Evolutionary conservation across 2,888 invertebrate species (phyloP), one percentile per base, ranked within the genome.

Genomic region (Lepas anatifera): DNA sequence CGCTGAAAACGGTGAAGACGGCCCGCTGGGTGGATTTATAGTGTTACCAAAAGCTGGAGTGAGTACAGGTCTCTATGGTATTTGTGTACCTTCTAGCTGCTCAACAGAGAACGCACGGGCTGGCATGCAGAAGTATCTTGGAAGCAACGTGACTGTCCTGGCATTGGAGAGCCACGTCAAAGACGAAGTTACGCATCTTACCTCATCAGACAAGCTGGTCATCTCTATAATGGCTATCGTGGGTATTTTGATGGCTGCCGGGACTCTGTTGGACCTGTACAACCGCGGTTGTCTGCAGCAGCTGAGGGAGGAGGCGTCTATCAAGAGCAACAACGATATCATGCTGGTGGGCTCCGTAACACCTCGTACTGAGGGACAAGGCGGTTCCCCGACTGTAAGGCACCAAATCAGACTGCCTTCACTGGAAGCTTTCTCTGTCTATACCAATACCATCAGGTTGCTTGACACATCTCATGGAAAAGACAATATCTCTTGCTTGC

Each of bases 351-450:
- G 13, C 58, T 4, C 58, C 32, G 58, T 35, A 35, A 35, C 22
- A 32, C 4, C 3, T 7, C 16, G 35, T 58, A 35, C 35, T 58
- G 22, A 4, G 58, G 16, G 32, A 22, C 58, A 8, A 22, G 48
- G 35, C 27, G 6, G 32, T 0, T 2, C 2, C 27, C 46, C 46
- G 43, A 1, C 29, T 25, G 29, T 16, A n/a, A n/a, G n/a, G 4
- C 27, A 46, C 13, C 22, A 13, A 39, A 67, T 58, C 32, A 32
- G 11, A 18, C 67, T 64, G 50, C 32, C n/a, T n/a, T 52, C 43
- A n/a, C 72, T 80, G 73, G 81, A 83, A 76, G 82, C 86, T n/a
- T 89, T 90, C 80, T 89, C 89, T 0, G 80, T 89, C 16, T 85
- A 86, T 77, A 84, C 84, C 71, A 87, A 88, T 29, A 76, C 85